Conservation (phyloP, 2,797 vertebrate species). For the Falco columbarius region DNA sequence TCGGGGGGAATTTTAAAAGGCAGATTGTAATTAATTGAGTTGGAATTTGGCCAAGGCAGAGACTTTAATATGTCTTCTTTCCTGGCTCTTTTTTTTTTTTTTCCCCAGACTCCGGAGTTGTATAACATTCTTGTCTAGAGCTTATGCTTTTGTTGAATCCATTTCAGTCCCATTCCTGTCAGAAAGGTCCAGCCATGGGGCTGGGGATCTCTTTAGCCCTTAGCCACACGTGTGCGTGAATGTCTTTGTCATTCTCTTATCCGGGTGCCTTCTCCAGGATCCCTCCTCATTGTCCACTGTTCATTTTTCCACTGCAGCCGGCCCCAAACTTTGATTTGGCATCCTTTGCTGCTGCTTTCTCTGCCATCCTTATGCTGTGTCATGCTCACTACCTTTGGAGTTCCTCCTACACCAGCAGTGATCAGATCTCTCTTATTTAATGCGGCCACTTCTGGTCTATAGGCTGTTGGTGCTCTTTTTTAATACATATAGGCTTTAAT, state of each 20-base stretch:
- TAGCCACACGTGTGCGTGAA: accelerated
- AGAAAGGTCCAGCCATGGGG: neutral
- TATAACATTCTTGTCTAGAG: neutral
- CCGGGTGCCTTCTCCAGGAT: neutral
- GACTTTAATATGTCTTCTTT: slow-evolving; percentile 34
- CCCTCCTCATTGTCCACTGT: neutral
- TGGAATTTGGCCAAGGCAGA: slow-evolving; percentile 54
- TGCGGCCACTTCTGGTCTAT: neutral
- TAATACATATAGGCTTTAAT: neutral
- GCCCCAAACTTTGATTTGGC: neutral
- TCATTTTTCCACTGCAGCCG: accelerated
- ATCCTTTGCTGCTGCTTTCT: neutral
- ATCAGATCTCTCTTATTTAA: neutral
- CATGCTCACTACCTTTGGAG: neutral
- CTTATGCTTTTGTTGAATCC: neutral
- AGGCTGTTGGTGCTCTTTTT: neutral
- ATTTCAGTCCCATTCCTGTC: neutral
- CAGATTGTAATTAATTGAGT: slow-evolving; percentile 64
- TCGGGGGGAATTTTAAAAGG: slow-evolving; percentile 42
- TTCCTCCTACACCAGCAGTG: neutral
- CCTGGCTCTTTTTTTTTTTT: neutral
- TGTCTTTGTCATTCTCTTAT: neutral
- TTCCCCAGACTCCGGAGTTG: neutral
- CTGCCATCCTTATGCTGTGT: neutral
- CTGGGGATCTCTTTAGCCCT: neutral